phyloP scores from a whole-genome alignment of 2,797 vertebrate species.

The Notamacropus eugenii region DNA sequence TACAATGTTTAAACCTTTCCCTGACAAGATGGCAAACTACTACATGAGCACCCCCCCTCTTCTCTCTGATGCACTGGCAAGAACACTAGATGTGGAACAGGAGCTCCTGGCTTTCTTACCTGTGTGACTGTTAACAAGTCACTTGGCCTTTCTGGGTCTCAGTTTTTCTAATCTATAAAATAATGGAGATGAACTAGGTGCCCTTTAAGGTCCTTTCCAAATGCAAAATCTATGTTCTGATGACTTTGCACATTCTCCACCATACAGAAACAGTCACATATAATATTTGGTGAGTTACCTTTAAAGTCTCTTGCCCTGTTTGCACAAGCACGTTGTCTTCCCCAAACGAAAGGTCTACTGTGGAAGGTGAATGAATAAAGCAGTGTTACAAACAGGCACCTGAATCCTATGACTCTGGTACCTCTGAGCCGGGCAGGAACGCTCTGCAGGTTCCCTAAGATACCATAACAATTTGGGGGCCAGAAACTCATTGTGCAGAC shows the following conservation, averaged over 20 bases:
- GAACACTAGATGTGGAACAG: neutral
- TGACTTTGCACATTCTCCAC: neutral
- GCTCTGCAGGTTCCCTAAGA: neutral
- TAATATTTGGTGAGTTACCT: neutral
- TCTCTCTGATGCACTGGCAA: neutral
- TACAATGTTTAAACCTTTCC: neutral
- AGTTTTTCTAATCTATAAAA: neutral
- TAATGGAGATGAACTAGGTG: neutral
- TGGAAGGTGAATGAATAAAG: neutral
- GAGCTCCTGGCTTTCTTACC: neutral
- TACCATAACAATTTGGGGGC: neutral
- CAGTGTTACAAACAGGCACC: neutral
- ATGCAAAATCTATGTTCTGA: neutral
- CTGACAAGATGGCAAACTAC: neutral
- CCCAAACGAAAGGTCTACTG: neutral
- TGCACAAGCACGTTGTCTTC: neutral
- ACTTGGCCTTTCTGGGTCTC: neutral
- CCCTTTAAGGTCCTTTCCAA: neutral
- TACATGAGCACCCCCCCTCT: neutral
- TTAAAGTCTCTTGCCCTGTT: neutral
- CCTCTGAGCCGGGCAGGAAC: no score
- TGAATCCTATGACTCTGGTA: neutral
- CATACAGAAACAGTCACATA: neutral
- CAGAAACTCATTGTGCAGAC: no score
- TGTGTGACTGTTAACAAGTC: neutral